Evolutionary conservation across 2,797 vertebrate species (phyloP).

Genomic region (Onychomys leucogaster): DNA sequence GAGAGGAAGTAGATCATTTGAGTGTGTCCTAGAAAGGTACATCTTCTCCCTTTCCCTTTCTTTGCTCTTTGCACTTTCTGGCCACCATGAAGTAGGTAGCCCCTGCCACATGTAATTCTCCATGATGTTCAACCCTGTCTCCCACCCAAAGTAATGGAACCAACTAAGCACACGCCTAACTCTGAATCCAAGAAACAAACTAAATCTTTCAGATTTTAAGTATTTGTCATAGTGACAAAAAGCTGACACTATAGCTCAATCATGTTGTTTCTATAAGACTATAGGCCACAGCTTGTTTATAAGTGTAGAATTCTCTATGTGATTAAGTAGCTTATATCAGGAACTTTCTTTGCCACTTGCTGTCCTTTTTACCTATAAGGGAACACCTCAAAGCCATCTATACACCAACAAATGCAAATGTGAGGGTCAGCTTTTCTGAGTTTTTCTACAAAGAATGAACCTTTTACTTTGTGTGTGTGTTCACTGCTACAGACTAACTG

Average conservation of each 20-base stretch:
- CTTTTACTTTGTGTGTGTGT: neutral
- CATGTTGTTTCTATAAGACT: neutral
- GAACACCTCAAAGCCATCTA: neutral
- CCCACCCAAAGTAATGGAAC: neutral
- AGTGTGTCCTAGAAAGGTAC: neutral
- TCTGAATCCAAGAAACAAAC: neutral
- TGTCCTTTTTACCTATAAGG: slow-evolving; percentile 18
- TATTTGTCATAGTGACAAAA: neutral
- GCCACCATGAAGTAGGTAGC: neutral
- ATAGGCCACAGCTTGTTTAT: neutral
- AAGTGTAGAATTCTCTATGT: slow-evolving; percentile 16
- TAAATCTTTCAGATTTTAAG: neutral
- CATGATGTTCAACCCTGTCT: neutral
- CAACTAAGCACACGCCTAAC: neutral
- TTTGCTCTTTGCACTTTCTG: neutral
- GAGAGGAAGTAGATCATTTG: neutral
- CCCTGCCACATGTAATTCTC: neutral
- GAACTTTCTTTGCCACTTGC: slow-evolving; percentile 24
- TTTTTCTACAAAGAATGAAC: neutral
- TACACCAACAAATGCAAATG: neutral
- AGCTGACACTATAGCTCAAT: neutral
- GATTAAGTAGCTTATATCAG: slow-evolving; percentile 1
- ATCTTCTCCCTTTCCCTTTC: neutral
- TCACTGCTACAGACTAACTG: neutral
- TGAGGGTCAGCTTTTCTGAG: neutral